Conservation (phyloP, 2,888 invertebrate genomes). For the Eupithecia inturbata region DNA sequence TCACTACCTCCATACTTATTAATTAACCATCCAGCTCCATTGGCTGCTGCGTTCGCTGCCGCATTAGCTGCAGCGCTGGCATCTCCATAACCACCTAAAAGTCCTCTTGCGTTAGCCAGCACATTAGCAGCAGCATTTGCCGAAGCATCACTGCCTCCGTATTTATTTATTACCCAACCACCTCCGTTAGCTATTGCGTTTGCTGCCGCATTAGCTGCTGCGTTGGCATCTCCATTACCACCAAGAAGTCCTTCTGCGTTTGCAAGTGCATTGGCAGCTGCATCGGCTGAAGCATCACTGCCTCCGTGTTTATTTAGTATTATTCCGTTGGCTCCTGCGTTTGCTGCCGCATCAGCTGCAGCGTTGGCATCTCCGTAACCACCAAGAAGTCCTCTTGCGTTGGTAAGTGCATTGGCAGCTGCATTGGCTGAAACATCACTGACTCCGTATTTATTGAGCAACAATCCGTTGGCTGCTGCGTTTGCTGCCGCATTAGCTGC, state of each 20-base stretch:
- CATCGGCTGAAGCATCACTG: background rate
- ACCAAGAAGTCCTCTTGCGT: background rate
- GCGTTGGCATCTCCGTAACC: background rate
- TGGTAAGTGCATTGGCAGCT: background rate
- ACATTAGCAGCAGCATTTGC: background rate
- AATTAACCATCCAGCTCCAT: background rate
- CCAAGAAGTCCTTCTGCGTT: background rate
- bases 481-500: too few relatives aligned
- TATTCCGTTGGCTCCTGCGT: background rate
- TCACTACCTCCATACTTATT: background rate
- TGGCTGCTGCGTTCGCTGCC: slow-evolving; percentile 5
- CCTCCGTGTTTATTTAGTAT: background rate
- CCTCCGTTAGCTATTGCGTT: background rate
- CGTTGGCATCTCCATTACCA: background rate
- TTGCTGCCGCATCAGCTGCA: background rate
- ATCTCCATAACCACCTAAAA: background rate
- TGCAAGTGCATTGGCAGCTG: background rate
- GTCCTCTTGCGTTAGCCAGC: background rate
- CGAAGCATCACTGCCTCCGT: background rate
- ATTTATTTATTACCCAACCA: too few relatives aligned
- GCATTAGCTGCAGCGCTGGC: background rate
- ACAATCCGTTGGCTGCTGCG: background rate
- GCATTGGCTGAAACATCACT: background rate
- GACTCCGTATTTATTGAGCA: too few relatives aligned
- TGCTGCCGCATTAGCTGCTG: too few relatives aligned